phyloP scores from a whole-genome alignment of 2,888 invertebrate species.

The Dryomyza anilis region DNA sequence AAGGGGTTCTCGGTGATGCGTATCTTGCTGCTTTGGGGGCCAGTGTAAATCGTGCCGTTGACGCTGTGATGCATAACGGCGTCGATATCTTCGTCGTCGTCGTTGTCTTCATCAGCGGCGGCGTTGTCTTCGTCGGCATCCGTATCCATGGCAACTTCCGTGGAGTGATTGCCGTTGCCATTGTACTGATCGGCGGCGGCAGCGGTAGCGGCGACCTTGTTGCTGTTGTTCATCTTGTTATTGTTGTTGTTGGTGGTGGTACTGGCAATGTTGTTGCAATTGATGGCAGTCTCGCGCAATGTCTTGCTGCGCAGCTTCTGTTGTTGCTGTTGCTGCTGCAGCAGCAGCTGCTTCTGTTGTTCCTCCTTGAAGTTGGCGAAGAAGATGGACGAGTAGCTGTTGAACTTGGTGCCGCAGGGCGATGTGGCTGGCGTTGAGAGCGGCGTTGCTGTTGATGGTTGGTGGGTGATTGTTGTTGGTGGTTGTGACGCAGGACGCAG shows the following conservation, averaged over 20 bases:
- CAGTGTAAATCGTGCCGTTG: constrained; percentile 51
- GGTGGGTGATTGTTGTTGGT: constrained; percentile 22
- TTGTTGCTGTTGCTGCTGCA: constrained; percentile 34
- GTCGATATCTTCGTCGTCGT: constrained; percentile 29
- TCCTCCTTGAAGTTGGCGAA: constrained; percentile 58
- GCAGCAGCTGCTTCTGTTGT: constrained; percentile 38
- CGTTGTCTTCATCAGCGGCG: constrained; percentile 40
- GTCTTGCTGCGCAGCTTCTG: constrained; percentile 49
- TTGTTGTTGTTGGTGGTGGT: constrained; percentile 12
- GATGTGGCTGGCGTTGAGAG: constrained; percentile 58
- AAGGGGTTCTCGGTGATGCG: constrained; percentile 62
- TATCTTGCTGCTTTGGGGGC: constrained; percentile 55
- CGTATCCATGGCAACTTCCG: constrained; percentile 24
- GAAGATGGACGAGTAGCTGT: constrained; percentile 57
- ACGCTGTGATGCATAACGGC: constrained; percentile 32
- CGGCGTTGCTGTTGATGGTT: constrained; percentile 51
- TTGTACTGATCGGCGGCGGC: constrained; percentile 38
- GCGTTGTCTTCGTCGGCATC: constrained; percentile 40
- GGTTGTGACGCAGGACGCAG: constrained; percentile 30
- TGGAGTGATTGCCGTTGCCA: constrained; percentile 32
- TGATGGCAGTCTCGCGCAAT: constrained; percentile 53
- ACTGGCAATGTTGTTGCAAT: constrained; percentile 26
- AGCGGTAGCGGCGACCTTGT: constrained; percentile 1
- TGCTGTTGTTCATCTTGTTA: constrained; percentile 15
- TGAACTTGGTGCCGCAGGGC: constrained; percentile 57